Evolutionary conservation across 2,888 invertebrate species (phyloP).

Genomic region (Orthosia gracilis): DNA sequence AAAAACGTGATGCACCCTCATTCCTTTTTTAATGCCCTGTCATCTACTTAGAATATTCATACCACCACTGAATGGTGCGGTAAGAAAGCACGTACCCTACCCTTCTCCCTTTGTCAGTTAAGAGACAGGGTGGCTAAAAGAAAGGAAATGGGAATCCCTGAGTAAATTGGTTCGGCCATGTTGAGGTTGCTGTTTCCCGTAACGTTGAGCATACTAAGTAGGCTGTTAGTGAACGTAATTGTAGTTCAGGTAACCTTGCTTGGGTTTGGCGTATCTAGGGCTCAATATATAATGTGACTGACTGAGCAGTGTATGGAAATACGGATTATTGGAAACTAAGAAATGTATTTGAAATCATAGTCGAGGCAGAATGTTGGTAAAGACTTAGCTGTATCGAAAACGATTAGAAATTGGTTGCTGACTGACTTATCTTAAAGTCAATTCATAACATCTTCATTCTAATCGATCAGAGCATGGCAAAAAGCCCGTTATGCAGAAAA

Average conservation of each 20-base stretch:
- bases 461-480: too few relatives aligned
- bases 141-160: conserved; percentile 36
- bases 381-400: too few relatives aligned
- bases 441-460: too few relatives aligned
- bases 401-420: too few relatives aligned
- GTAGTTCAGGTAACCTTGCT: not conserved
- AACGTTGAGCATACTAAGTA: conserved; percentile 35
- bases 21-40: conserved; percentile 14
- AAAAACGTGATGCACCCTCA: not conserved
- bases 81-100: conserved; percentile 37
- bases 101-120: conserved; percentile 45
- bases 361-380: too few relatives aligned
- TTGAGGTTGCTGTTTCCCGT: conserved; percentile 27
- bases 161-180: conserved; percentile 28
- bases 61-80: not conserved
- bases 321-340: too few relatives aligned
- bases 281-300: too few relatives aligned
- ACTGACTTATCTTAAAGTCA: too few relatives aligned
- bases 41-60: conserved; percentile 26
- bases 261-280: too few relatives aligned
- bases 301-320: too few relatives aligned
- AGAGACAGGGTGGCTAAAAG: conserved; percentile 1
- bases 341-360: too few relatives aligned
- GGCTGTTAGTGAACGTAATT: conserved; percentile 26
- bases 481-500: too few relatives aligned